phyloP scores from a whole-genome alignment of 1,140 invertebrate genomes.

The Drosophila pallidifrons region DNA sequence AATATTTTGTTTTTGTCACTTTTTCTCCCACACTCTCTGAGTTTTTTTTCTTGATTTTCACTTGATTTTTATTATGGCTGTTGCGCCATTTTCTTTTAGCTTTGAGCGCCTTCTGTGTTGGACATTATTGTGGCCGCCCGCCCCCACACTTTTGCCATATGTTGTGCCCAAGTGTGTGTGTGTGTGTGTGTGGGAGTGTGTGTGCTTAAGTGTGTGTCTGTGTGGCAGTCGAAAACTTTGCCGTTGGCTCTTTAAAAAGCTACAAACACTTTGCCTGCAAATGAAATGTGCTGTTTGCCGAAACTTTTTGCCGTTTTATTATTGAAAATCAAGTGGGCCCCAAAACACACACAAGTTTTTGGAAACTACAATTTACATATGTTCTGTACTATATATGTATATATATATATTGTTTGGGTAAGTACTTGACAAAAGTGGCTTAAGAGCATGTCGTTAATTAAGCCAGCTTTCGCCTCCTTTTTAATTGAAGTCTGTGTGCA shows the following conservation, averaged over 20 bases:
- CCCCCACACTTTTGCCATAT: conserved; percentile 56
- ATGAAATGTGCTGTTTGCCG: conserved; percentile 37
- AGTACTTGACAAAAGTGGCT: conserved; percentile 34
- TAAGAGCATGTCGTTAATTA: conserved; percentile 46
- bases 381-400: neutral
- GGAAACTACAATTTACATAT: conserved; percentile 20
- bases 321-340: conserved; percentile 41
- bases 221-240: conserved; percentile 37
- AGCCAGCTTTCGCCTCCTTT: conserved; percentile 22
- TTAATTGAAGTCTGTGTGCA: conserved; percentile 28
- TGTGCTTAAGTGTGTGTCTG: neutral
- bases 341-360: conserved; percentile 15
- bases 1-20: conserved; percentile 26
- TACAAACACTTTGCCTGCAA: conserved; percentile 46
- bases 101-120: conserved; percentile 16
- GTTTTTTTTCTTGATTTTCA: neutral
- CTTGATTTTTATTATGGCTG: conserved; percentile 27
- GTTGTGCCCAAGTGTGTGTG: conserved; percentile 30
- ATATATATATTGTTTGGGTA: conserved; percentile 8
- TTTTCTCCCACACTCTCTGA: neutral
- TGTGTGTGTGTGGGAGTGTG: conserved; percentile 1
- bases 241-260: conserved; percentile 38
- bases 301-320: conserved; percentile 40
- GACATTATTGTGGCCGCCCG: conserved; percentile 38
- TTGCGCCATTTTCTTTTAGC: conserved; percentile 24